phyloP scores from a whole-genome alignment of 1,140 invertebrate species.

The Bombus difficillimus region DNA sequence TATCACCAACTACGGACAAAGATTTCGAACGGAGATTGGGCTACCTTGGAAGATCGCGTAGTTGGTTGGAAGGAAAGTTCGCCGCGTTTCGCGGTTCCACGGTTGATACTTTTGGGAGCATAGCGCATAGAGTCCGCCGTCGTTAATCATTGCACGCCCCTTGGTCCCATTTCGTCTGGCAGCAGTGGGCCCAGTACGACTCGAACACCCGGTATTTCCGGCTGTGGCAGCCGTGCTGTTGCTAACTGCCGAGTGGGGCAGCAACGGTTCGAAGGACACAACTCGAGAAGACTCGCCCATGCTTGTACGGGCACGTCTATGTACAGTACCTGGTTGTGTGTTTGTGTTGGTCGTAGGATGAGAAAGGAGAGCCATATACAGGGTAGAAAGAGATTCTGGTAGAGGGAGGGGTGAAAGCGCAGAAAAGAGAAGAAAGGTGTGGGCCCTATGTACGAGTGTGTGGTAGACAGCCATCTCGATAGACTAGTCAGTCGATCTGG shows the following conservation, averaged over 20 bases:
- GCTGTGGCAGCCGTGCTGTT: constrained; percentile 68
- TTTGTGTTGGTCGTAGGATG: neutral
- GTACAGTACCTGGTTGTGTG: neutral
- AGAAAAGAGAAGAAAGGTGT: neutral
- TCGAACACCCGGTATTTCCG: constrained; percentile 78
- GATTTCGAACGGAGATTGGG: neutral
- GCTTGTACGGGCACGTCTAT: neutral
- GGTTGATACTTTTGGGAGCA: neutral
- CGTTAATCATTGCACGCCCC: constrained; percentile 25
- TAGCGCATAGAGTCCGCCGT: neutral
- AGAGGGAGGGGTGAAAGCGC: neutral
- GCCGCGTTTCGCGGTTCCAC: no score
- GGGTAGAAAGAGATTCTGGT: neutral
- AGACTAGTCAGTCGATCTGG: no score
- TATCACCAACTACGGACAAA: neutral
- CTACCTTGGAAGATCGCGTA: no score
- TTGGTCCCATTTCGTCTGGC: constrained; percentile 25
- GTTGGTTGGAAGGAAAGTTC: neutral
- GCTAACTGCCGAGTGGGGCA: constrained; percentile 77
- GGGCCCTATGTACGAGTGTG: constrained; percentile 13
- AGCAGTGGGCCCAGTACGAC: constrained; percentile 31
- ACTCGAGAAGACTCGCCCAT: constrained; percentile 40
- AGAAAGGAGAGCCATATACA: constrained; percentile 1
- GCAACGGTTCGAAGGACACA: constrained; percentile 69
- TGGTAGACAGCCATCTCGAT: neutral